These are phyloP conservation scores for Tangara arthus DNA, from an alignment of 2,797 vertebrate species.

Conservation along the genomic window DNA sequence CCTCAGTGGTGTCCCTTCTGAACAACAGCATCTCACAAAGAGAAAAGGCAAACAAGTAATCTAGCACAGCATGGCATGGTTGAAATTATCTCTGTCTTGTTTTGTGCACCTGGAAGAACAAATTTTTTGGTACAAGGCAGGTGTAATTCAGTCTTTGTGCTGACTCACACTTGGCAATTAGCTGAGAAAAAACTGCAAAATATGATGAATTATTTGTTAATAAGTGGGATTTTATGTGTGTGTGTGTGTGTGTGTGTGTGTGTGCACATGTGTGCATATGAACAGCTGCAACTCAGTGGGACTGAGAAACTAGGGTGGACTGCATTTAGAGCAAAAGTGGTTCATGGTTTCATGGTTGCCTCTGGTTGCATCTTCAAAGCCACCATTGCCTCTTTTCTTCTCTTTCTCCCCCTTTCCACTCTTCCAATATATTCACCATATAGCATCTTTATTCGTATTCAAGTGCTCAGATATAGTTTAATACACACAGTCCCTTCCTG, in stretches of 20 bases:
- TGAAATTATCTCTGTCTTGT: slow-evolving; percentile 15
- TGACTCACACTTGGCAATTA: neutral
- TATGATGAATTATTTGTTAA: neutral
- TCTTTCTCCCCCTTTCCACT: neutral
- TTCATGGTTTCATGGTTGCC: slow-evolving; percentile 4
- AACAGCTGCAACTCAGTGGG: neutral
- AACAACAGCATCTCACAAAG: neutral
- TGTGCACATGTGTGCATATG: neutral
- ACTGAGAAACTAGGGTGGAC: slow-evolving; percentile 2
- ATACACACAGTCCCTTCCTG: neutral
- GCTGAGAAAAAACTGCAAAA: slow-evolving; percentile 1
- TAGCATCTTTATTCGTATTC: neutral
- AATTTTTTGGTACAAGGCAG: slow-evolving; percentile 8
- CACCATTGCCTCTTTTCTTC: neutral
- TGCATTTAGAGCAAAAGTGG: slow-evolving; percentile 6
- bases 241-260: neutral
- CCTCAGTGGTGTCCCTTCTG: neutral
- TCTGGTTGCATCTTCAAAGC: neutral
- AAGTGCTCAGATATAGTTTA: neutral
- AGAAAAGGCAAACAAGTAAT: slow-evolving; percentile 6
- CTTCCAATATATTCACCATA: neutral
- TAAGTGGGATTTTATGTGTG: neutral
- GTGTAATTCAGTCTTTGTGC: slow-evolving; percentile 23
- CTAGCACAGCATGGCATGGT: neutral
- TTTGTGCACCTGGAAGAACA: slow-evolving; percentile 10